phyloP scores from a whole-genome alignment of 1,140 invertebrate species.

The Calliphora vicina region DNA sequence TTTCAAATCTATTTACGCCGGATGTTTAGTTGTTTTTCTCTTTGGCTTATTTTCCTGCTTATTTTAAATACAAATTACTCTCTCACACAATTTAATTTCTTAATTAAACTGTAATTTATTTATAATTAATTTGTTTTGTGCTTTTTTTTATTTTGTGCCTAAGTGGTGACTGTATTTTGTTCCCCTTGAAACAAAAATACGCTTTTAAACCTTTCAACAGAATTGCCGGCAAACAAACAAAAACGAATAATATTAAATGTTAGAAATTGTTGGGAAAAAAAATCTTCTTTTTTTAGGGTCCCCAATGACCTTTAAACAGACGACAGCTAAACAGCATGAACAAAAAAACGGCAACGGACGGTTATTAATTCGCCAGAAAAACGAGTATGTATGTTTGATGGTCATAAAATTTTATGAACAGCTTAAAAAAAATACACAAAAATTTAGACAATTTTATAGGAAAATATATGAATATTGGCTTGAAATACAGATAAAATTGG shows the following conservation, averaged over 20 bases:
- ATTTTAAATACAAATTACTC: neutral
- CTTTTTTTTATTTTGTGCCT: neutral
- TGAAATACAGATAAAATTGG: too few relatives aligned
- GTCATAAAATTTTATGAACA: neutral
- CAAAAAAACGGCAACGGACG: neutral
- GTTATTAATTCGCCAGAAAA: constrained; percentile 1
- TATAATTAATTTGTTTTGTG: neutral
- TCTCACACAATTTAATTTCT: neutral
- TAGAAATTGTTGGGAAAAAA: neutral
- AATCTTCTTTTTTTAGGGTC: neutral
- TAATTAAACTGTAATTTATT: neutral
- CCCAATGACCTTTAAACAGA: neutral
- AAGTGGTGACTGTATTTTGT: neutral
- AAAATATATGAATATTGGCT: too few relatives aligned
- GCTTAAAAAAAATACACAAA: neutral
- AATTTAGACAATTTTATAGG: too few relatives aligned
- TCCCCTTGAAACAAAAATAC: neutral
- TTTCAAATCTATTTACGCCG: neutral
- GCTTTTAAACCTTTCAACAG: neutral
- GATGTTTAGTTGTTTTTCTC: neutral
- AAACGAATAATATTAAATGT: neutral
- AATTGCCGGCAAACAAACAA: neutral
- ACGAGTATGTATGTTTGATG: neutral
- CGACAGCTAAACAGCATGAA: neutral
- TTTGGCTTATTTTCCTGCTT: neutral